These are phyloP conservation scores for Scaptomyza graminum DNA, from an alignment of 1,140 invertebrate species.

Conservation along the genomic window DNA sequence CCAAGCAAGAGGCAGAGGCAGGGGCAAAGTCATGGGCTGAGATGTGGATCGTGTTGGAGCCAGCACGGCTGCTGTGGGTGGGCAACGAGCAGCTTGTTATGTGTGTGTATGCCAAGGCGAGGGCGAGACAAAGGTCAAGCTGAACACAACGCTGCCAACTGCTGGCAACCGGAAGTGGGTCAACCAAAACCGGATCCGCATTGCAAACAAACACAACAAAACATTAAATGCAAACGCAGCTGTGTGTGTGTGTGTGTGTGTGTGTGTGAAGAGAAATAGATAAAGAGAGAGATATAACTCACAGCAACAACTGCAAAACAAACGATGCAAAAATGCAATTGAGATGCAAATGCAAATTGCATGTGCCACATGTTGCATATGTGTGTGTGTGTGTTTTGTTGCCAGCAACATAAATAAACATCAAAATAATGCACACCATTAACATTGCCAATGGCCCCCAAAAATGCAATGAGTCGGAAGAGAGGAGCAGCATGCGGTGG, in stretches of 20 bases:
- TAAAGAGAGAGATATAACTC: slow-evolving; percentile 38
- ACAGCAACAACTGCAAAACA: slow-evolving; percentile 43
- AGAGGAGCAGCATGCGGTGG: slow-evolving; percentile 5
- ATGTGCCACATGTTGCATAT: slow-evolving; percentile 66
- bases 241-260: slow-evolving; percentile 63
- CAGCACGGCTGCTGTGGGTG: slow-evolving; percentile 22
- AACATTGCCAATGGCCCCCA: slow-evolving; percentile 79
- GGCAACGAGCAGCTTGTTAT: slow-evolving; percentile 4
- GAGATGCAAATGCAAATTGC: slow-evolving; percentile 79
- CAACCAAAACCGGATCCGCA: slow-evolving; percentile 77
- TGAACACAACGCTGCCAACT: slow-evolving; percentile 32
- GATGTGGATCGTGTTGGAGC: slow-evolving; percentile 18
- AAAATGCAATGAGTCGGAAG: slow-evolving; percentile 45
- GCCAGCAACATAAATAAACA: slow-evolving; percentile 77
- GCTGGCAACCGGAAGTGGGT: slow-evolving; percentile 74
- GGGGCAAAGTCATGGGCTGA: not conserved
- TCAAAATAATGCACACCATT: slow-evolving; percentile 79
- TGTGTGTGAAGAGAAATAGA: slow-evolving; percentile 40
- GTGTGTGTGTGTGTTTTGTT: slow-evolving; percentile 21
- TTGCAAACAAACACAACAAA: slow-evolving; percentile 29
- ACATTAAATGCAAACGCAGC: slow-evolving; percentile 61
- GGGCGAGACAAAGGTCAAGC: slow-evolving; percentile 64
- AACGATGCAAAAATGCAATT: slow-evolving; percentile 76
- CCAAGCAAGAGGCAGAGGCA: not conserved
- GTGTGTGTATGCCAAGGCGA: slow-evolving; percentile 39